Evolutionary conservation across 2,113 vertebrate species (phyloP), one percentile per base, ranked within the genome.

Genomic region (Vombatus ursinus): DNA sequence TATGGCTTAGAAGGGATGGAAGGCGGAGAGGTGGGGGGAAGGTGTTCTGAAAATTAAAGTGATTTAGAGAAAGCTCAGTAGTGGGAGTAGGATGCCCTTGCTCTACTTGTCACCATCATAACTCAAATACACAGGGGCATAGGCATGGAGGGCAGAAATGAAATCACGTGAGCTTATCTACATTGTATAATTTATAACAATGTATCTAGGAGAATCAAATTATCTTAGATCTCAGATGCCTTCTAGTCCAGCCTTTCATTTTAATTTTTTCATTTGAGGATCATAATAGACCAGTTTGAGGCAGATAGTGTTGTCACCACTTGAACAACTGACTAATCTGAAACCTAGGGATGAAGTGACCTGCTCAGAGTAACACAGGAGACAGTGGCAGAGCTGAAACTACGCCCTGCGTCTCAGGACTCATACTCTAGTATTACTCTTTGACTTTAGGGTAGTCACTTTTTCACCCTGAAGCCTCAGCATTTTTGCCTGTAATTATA

Each of bases 281-380:
- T 84, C 16, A n/a, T 19, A n/a, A 77, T n/a, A 77, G 61, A 12
- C 14, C 50, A 8, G 28, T 0, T 8, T 4, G 50, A 8, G 52
- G 0, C 0, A 0, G 31, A 8, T 1, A 24, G 90, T 0, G 19
- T 1, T 7, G 5, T 14, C 61, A 44, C 10, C 51, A 50, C 89
- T 52, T 7, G 48, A 25, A 50, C 61, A 91, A 9, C 19, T 6
- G 48, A 54, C 12, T 3, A 14, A 47, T 9, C 50, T 3, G 89
- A 91, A 52, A 23, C 14, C 26, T 48, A 92, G 90, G 51, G n/a
- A 5, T 9, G 4, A 37, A 11, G 89, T 11, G 52, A 91, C 1
- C 8, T 50, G n/a, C 12, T 94, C 77, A 91, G n/a, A 54, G 93
- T 90, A 44, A 11, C 25, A 26, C 14, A 1, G 19, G 28, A 52